Conservation (phyloP, 1,140 invertebrate genomes). For the Lasioglossum albipes region DNA sequence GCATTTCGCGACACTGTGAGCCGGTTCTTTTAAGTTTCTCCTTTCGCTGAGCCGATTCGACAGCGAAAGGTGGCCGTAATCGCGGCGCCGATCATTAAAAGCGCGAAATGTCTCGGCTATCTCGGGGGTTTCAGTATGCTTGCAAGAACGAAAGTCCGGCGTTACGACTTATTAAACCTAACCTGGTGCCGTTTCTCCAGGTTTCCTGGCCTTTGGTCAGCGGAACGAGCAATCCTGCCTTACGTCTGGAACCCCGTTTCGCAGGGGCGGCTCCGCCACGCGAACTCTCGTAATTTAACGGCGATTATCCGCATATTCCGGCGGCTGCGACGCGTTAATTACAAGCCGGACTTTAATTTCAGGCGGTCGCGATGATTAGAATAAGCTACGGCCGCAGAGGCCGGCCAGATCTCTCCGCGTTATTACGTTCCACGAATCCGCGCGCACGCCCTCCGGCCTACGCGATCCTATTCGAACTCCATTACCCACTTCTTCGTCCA, state of each 20-base stretch:
- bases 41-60: no score
- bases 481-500: neutral
- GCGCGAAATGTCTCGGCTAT: neutral
- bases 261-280: neutral
- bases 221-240: neutral
- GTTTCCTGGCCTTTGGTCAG: conserved; percentile 4
- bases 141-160: conserved; percentile 4
- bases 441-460: neutral
- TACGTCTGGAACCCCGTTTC: neutral
- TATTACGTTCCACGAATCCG: conserved; percentile 55
- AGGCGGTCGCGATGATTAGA: conserved; percentile 56
- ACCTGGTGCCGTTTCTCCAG: neutral
- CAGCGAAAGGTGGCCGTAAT: no score
- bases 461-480: conserved; percentile 5
- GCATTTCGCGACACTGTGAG: no score
- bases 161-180: conserved; percentile 58
- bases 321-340: conserved; percentile 59
- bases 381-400: conserved; percentile 49
- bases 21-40: no score
- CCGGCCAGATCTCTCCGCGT: conserved; percentile 32
- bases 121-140: neutral
- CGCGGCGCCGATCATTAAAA: no score
- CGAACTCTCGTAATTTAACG: conserved; percentile 58
- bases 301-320: conserved; percentile 59
- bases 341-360: conserved; percentile 63